phyloP scores from a whole-genome alignment of 1,140 invertebrate species.

The Lucilia sericata region DNA sequence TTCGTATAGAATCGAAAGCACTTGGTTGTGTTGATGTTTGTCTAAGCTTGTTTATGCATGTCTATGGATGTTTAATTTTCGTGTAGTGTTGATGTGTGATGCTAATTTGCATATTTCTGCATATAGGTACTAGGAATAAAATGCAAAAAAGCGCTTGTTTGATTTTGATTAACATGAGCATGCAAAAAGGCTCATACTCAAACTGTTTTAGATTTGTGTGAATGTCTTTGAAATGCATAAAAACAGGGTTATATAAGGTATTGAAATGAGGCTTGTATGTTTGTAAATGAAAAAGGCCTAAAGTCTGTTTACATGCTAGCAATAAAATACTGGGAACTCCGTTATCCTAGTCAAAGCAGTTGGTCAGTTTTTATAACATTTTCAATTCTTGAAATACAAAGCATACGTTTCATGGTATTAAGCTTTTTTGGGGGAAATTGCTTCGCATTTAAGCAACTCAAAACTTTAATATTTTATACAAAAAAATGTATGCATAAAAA shows the following conservation, averaged over 20 bases:
- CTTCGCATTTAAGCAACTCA: no score
- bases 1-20: background rate
- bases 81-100: slow-evolving; percentile 39
- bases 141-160: slow-evolving; percentile 12
- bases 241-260: background rate
- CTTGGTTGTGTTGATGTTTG: background rate
- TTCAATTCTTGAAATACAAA: no score
- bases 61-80: slow-evolving; percentile 8
- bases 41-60: slow-evolving; percentile 1
- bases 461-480: no score
- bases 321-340: no score
- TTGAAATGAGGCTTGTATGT: background rate
- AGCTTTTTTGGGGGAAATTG: no score
- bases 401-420: no score
- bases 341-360: no score
- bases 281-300: background rate
- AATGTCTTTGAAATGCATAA: background rate
- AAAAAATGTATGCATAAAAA: no score
- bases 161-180: slow-evolving; percentile 37
- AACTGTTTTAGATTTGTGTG: background rate
- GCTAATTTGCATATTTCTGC: slow-evolving; percentile 37
- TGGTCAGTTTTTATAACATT: no score
- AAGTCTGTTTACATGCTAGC: background rate
- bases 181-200: background rate
- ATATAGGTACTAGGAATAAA: background rate